Evolutionary conservation across 2,888 invertebrate genomes (phyloP), one percentile per base, ranked within the genome.

Genomic region (Eupithecia centaureata): DNA sequence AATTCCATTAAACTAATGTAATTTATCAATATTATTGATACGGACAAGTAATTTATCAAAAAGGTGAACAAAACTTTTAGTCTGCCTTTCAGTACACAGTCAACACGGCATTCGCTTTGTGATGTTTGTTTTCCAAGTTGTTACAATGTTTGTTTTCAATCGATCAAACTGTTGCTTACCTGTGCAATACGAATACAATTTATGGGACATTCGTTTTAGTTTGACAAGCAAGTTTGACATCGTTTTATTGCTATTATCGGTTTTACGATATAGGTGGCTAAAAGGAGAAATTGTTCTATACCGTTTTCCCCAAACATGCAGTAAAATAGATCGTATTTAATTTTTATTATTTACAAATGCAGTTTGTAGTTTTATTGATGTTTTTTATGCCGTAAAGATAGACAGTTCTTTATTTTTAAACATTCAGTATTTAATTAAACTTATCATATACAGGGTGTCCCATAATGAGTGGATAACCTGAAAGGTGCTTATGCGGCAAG

Each of bases 121-220:
- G 0, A 22, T 57, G 28, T 54, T 57, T 18, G 57, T 30, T 57
- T 33, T 33, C 5, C 10, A 57, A 57, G 22, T 57, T 57, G 33
- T 33, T 54, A 28, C 52, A 15, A 38, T 54, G 52, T 54, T 54
- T 28, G 54, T 54, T 54, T 54, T n/a, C 54, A 54, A 54, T 54
- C 54, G 54, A 54, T 54, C 54, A 54, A 28, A 28, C 54, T 54
- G 54, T 54, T 54, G 54, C 54, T 54, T n/a, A 28, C 28, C 54
- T 54, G 28, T 54, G 42, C 42, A 42, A 42, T 42, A 42, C 42
- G 18, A 42, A 42, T 42, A 42, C 42, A 42, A 42, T 42, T 42
- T 42, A 42, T 42, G 42, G 18, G n/a, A 10, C 10, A 18, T 18
- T 42, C 42, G 18, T 42, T 42, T 42, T 42, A 38, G 18, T 42